Evolutionary conservation across 2,888 invertebrate species (phyloP).

Genomic region (Capitulum mitella): DNA sequence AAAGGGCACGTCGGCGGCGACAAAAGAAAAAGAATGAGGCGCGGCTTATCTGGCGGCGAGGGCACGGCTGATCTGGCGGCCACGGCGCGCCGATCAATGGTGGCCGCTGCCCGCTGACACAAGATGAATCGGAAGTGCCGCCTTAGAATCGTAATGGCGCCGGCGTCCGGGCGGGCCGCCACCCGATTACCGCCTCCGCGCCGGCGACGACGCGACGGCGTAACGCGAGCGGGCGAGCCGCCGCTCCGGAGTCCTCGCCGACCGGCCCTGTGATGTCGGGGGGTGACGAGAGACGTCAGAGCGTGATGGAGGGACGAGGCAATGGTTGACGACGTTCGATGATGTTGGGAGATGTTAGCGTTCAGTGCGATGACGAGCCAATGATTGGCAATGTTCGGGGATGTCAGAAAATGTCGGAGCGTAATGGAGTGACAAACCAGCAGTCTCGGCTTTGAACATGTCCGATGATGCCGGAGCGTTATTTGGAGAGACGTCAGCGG

Average conservation of each 20-base stretch:
- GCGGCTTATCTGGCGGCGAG: neutral
- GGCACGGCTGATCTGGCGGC: too few species aligned
- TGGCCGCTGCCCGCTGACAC: neutral
- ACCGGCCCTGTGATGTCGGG: neutral
- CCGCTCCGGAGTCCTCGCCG: neutral
- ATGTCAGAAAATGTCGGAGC: too few species aligned
- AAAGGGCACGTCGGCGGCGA: constrained; percentile 9
- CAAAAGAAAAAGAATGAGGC: constrained; percentile 2
- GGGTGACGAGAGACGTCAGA: neutral
- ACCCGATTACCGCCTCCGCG: too few species aligned
- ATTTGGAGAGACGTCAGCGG: too few species aligned
- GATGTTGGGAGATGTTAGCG: too few species aligned
- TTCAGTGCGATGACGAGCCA: too few species aligned
- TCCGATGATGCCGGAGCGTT: too few species aligned
- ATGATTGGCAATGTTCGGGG: too few species aligned
- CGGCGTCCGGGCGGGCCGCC: neutral
- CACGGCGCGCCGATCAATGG: neutral
- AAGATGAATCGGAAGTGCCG: constrained; percentile 7
- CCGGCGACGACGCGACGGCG: too few species aligned
- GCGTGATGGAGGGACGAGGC: neutral
- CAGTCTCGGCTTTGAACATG: too few species aligned
- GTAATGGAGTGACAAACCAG: too few species aligned
- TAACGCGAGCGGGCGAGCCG: too few species aligned
- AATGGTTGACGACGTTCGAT: neutral
- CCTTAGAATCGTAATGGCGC: constrained; percentile 6